Evolutionary conservation across 2,888 invertebrate genomes (phyloP).

Genomic region (Drosophila bunnanda): DNA sequence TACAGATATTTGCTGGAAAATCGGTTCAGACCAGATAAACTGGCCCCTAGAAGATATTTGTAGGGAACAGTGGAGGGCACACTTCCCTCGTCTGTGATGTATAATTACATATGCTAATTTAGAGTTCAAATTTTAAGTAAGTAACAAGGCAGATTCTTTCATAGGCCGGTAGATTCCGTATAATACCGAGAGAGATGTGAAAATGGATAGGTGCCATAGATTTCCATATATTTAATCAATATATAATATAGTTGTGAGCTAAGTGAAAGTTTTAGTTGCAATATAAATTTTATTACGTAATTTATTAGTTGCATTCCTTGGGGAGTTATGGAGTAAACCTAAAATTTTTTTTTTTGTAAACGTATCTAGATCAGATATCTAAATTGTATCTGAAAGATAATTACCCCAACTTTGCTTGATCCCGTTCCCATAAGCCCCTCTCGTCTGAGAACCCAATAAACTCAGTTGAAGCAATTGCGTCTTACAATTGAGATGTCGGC

Average conservation of each 20-base stretch:
- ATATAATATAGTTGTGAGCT: no score
- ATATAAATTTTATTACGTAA: no score
- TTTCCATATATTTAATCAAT: no score
- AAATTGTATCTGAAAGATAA: background rate
- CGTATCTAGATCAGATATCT: background rate
- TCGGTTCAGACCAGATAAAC: conserved; percentile 69
- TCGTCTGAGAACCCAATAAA: conserved; percentile 30
- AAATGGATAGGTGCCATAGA: no score
- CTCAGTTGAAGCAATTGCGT: conserved; percentile 11
- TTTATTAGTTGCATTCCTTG: no score
- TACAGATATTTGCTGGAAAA: conserved; percentile 48
- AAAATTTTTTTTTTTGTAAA: no score
- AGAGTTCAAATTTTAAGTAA: conserved; percentile 41
- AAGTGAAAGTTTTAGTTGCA: no score
- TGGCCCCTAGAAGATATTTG: conserved; percentile 51
- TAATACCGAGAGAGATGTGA: background rate
- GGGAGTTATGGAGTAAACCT: no score
- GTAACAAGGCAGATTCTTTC: conserved; percentile 48
- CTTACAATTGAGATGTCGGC: conserved; percentile 26
- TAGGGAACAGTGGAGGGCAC: background rate
- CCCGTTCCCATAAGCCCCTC: background rate
- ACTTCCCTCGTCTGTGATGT: background rate
- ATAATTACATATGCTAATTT: conserved; percentile 43
- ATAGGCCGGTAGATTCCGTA: conserved; percentile 7
- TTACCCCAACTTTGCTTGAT: background rate